A percentile compares a stretch with the other conserved stretches of the same genome.
Conservation (phyloP, 2,797 vertebrate species). For the Scarus forsteni region DNA sequence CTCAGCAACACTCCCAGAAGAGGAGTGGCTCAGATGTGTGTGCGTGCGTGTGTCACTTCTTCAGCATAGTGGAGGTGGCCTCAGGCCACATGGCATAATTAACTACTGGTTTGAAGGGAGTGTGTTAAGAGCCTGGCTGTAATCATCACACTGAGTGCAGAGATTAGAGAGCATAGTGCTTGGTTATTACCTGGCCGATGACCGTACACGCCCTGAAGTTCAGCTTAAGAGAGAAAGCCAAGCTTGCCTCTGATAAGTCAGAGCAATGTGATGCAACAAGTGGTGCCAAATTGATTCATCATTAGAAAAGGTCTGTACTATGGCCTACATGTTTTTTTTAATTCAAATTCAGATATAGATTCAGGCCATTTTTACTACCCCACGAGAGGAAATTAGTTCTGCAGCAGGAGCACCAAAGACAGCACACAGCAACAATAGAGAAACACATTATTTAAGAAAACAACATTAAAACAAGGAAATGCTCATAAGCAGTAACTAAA, state of each 20-base stretch:
- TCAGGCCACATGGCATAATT: constrained; percentile 64
- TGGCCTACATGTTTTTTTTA: too few relatives aligned
- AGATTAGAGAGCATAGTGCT: constrained; percentile 69
- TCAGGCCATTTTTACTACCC: too few relatives aligned
- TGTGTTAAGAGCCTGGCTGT: constrained; percentile 62
- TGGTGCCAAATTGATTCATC: constrained; percentile 35
- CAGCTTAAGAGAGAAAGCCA: constrained; percentile 27
- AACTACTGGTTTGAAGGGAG: constrained; percentile 65
- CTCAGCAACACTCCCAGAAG: constrained; percentile 72
- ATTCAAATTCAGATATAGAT: too few relatives aligned
- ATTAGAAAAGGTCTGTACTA: neutral
- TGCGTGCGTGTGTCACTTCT: constrained; percentile 33
- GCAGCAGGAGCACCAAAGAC: too few relatives aligned
- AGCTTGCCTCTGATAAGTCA: constrained; percentile 38
- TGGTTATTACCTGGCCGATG: constrained; percentile 71
- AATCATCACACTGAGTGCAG: constrained; percentile 63
- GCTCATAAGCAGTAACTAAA: too few relatives aligned
- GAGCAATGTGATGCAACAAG: constrained; percentile 30
- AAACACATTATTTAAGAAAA: too few relatives aligned
- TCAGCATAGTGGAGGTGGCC: constrained; percentile 58
- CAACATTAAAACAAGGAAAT: too few relatives aligned
- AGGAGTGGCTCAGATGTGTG: constrained; percentile 47
- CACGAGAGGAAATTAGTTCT: too few relatives aligned
- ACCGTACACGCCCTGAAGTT: constrained; percentile 60
- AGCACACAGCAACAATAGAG: too few relatives aligned